These are phyloP conservation scores for Pseudococcus jackbeardsleyi DNA, from an alignment of 2,888 invertebrate species.

Conservation along the genomic window DNA sequence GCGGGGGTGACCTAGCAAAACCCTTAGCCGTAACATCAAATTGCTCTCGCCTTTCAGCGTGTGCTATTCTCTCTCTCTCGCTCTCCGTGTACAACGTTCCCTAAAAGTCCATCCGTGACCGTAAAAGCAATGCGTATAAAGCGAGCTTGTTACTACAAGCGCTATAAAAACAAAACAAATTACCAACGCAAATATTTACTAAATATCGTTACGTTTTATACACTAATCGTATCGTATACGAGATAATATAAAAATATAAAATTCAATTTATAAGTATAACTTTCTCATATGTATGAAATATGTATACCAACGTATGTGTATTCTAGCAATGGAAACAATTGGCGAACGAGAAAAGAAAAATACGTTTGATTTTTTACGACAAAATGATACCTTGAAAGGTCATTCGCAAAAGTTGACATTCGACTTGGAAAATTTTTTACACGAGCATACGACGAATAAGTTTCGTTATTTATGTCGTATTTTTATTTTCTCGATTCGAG, in stretches of 20 bases:
- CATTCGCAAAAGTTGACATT: neutral
- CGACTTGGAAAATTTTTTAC: no score
- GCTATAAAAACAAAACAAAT: constrained; percentile 50
- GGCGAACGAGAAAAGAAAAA: neutral
- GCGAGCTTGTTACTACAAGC: constrained; percentile 51
- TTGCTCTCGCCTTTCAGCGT: constrained; percentile 51
- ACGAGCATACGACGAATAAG: no score
- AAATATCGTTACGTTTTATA: constrained; percentile 39
- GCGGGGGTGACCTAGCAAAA: constrained; percentile 51
- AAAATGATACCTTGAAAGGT: neutral
- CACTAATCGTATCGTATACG: neutral
- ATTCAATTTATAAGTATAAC: constrained; percentile 31
- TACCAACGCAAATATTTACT: constrained; percentile 47
- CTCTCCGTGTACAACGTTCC: neutral
- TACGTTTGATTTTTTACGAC: neutral
- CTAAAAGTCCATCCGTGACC: constrained; percentile 53
- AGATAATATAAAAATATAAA: constrained; percentile 39
- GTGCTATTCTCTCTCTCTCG: neutral
- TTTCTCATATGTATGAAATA: no score
- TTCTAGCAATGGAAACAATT: no score
- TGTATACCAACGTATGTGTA: no score
- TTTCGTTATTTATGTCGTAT: no score
- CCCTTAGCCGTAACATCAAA: constrained; percentile 54
- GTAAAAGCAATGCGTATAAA: constrained; percentile 50
- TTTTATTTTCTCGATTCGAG: no score